Evolutionary conservation across 2,113 vertebrate species (phyloP), one percentile per base, ranked within the genome.

Genomic region (Cheilinus undulatus): DNA sequence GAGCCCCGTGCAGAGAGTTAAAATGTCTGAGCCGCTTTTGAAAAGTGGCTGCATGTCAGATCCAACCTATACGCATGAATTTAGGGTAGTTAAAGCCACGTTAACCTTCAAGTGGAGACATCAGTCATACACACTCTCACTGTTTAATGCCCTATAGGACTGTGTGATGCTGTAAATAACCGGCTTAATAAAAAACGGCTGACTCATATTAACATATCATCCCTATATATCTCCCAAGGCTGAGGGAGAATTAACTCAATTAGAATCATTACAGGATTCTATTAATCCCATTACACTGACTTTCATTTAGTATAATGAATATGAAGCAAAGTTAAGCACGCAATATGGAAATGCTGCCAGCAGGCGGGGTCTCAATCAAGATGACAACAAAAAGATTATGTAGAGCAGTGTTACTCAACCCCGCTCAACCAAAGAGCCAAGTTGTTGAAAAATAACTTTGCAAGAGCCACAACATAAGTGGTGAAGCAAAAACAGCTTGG

Each of bases 51-150:
- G 42, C 26, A 36, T 56, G 56, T 74, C 74, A 68, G 49, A 75
- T 57, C 45, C 15, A 49, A 59, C 22, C 59, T 28, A 49, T 56
- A 27, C 65, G 68, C 56, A 51, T 74, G 85, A 15, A 82, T 87
- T 69, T 84, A 3, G 10, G 54, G 46, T 60, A 57, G 61, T 89
- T 86, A 80, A 87, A 86, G 63, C 43, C 30, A 28, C 53, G 53
- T 77, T 85, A 81, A 81, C 26, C 45, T 77, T 63, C 42, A 49
- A 62, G 23, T 20, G 15, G 5, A 19, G 20, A 63, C 83, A 84
- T 88, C 65, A 65, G 52, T 89, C 76, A 73, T 3, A 19, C 46
- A 62, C 14, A 19, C 34, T 70, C 54, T 23, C 15, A 24, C 42
- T 34, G 26, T 54, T 73, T 72, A 48, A 56, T 65, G 54, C 11